Conservation (phyloP, 2,888 invertebrate genomes). For the Xestia xanthographa region DNA sequence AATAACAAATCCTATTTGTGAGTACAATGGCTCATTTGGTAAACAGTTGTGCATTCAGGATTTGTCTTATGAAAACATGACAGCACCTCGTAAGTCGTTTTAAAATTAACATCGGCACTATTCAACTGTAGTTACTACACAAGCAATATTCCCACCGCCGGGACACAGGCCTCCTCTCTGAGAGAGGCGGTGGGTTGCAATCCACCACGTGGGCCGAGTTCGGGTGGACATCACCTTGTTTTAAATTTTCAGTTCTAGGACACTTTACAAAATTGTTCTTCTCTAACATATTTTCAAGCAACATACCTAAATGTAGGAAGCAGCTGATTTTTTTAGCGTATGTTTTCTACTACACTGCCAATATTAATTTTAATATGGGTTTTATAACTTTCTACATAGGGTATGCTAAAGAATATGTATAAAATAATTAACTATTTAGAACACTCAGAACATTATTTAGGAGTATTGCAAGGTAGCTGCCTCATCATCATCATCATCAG, state of each 20-base stretch:
- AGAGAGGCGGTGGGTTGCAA: not conserved
- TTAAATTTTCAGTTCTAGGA: not conserved
- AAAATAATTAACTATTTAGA: not conserved
- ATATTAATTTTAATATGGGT: not conserved
- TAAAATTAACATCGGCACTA: no score
- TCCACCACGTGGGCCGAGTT: not conserved
- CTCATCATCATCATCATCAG: not conserved
- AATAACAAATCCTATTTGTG: not conserved
- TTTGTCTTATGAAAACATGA: conserved; percentile 5
- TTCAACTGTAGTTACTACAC: not conserved
- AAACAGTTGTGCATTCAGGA: conserved; percentile 19
- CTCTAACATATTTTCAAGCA: not conserved
- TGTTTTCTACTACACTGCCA: not conserved
- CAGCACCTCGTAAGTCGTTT: not conserved
- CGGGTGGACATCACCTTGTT: not conserved
- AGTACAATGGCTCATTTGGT: conserved; percentile 28
- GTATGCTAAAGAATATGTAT: not conserved
- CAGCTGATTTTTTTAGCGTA: not conserved
- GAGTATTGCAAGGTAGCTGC: not conserved
- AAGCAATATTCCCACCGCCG: not conserved
- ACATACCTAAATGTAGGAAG: not conserved
- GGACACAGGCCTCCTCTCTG: not conserved
- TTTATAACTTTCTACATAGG: not conserved
- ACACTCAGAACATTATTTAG: not conserved
- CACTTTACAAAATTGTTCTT: not conserved